Base-by-base conservation (phyloP, 1,140 invertebrate species). In the Phenacoccus solenopsis region DNA sequence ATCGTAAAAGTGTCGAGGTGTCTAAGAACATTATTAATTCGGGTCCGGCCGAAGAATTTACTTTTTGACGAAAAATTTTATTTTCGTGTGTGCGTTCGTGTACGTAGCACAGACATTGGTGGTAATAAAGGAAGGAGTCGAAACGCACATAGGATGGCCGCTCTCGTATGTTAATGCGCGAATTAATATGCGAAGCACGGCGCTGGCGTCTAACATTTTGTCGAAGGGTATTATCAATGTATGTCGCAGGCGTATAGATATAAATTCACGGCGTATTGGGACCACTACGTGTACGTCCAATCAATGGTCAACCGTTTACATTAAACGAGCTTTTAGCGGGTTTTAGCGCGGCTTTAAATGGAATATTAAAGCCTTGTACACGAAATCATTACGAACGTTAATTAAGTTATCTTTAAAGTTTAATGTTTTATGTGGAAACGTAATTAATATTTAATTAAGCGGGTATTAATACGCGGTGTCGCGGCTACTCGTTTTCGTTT, bases 371-470 rank as follows among this genome's bases (percentile, higher is more conserved):
- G 12, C 38, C 12, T 16, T 4, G 38, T n/a, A 16, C 38, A 49
- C 20, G 38, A 49, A 49, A 49, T 49, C 38, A 49, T 49, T 49
- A 49, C 20, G 20, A 49, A 49, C 38, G 38, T 49, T 49, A 49
- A 49, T 49, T 49, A 49, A 49, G 38, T 49, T 49, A 49, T 49
- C 38, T 49, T 49, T 49, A 49, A 10, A 9, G 38, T 49, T 49
- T 49, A 49, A 49, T 49, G 38, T 49, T 49, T n/a, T n/a, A n/a
- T n/a, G 20, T 49, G 38, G 38, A 49, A 49, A 49, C 20, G 38
- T 49, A 49, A 49, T 49, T 49, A 49, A 49, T 49, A 49, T 49
- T 49, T 49, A 49, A 49, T 49, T 49, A 49, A 49, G 38, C 38
- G 38, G 38, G 38, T 49, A n/a, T 49, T 49, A 49, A n/a, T 49